Evolutionary conservation across 2,113 vertebrate genomes (phyloP), one percentile per base, ranked within the genome.

Genomic region (Sinocyclocheilus grahami): DNA sequence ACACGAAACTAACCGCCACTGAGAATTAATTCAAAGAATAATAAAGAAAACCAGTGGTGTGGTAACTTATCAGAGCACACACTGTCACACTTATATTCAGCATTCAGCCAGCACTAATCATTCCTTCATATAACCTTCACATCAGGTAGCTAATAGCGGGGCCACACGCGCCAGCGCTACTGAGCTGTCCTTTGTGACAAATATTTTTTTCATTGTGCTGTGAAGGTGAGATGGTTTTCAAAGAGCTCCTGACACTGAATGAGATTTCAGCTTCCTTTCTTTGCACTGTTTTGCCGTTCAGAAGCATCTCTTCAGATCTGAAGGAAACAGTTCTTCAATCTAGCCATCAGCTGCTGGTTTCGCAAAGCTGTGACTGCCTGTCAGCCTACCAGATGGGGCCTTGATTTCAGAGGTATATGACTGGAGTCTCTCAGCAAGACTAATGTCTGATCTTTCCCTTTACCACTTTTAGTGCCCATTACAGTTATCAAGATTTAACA

Each of bases 241-340:
- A 75, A 86, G 39, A 48, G 53, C 76, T 51, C 30, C 46, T 62
- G 77, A 76, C 72, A 24, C 53, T 30, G 71, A 82, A 62, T 30
- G 12, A 67, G 69, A 71, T 72, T 74, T 60, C 42, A 13, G 82
- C 33, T 69, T 42, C 37, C 65, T 78, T 53, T 67, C 60, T 65
- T 27, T 0, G 10, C 85, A 83, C 39, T 60, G 27, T 72, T 10
- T 87, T 30, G 22, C 60, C 76, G 33, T 79, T 6, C 63, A 83
- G 80, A 86, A 82, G 82, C 75, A 82, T 30, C 62, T 55, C 53
- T 87, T 71, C 39, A 65, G 77, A 81, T 87, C 67, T 88, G 78
- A 90, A 88, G 85, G 89, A 88, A 85, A 88, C 55, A 69, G 27
- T 83, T 90, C 79, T 88, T 88, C 22, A 83, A 78, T 79, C 20